Conservation (phyloP, 23 tunicate genomes). For the Aplidium turbinatum region DNA sequence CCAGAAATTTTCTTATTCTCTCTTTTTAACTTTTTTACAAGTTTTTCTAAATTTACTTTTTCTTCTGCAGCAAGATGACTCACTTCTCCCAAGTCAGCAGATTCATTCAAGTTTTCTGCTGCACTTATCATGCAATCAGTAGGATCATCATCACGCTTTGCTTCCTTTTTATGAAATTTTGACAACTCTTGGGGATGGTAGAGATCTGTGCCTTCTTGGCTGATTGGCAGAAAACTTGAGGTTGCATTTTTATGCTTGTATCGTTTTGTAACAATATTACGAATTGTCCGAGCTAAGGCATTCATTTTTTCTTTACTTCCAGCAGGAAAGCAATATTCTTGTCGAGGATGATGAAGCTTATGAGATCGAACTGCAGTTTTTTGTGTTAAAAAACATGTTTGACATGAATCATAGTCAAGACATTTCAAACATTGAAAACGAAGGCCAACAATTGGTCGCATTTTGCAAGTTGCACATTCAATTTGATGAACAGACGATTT, state of each 20-base stretch:
- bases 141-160: too few relatives aligned
- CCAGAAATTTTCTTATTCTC: conserved; percentile 63
- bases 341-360: conserved; percentile 74
- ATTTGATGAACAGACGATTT: conserved; percentile 68
- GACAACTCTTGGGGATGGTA: too few relatives aligned
- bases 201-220: conserved; percentile 14
- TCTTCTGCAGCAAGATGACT: conserved; percentile 73
- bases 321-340: conserved; percentile 82
- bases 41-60: conserved; percentile 46
- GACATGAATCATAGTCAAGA: conserved; percentile 79
- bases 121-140: too few relatives aligned
- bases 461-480: conserved; percentile 63
- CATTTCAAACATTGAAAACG: conserved; percentile 87
- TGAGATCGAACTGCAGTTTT: conserved; percentile 38
- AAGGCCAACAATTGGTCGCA: conserved; percentile 82
- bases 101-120: too few relatives aligned
- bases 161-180: too few relatives aligned
- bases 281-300: conserved; percentile 69
- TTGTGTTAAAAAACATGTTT: conserved; percentile 68
- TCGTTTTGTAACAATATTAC: conserved; percentile 85
- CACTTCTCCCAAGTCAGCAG: conserved; percentile 34
- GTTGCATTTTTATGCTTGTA: conserved; percentile 71
- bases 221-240: conserved; percentile 58
- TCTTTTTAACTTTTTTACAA: conserved; percentile 65
- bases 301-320: conserved; percentile 67